phyloP scores from a whole-genome alignment of 2,888 invertebrate species.

The Phyto melanocephala region DNA sequence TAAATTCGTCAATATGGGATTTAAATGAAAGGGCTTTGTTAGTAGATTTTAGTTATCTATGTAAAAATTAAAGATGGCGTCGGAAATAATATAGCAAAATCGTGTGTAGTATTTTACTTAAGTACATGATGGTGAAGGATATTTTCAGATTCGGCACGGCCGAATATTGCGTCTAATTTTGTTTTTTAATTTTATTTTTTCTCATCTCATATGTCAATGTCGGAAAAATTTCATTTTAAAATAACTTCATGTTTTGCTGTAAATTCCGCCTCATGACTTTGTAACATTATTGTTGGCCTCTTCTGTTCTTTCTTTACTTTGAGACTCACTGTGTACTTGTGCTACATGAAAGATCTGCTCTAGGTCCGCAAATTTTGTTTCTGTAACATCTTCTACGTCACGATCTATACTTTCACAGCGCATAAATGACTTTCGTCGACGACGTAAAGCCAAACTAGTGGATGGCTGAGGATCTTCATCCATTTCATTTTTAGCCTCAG shows the following conservation, averaged over 20 bases:
- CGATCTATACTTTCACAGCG: constrained; percentile 75
- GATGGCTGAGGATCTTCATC: constrained; percentile 9
- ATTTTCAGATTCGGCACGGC: no score
- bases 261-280: constrained; percentile 37
- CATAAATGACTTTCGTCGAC: constrained; percentile 70
- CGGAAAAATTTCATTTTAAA: constrained; percentile 19
- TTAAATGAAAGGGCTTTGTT: no score
- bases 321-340: constrained; percentile 40
- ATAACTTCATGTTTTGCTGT: constrained; percentile 46
- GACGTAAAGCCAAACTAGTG: constrained; percentile 36
- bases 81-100: no score
- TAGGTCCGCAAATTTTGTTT: constrained; percentile 8
- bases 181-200: not conserved
- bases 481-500: constrained; percentile 27
- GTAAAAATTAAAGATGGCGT: no score
- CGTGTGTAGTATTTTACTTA: no score
- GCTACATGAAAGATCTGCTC: constrained; percentile 47
- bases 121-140: no score
- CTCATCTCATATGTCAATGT: constrained; percentile 20
- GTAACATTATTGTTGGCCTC: not conserved
- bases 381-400: constrained; percentile 71
- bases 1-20: no score
- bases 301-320: not conserved
- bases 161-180: no score
- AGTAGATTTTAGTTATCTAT: no score